Percentiles rank a stretch among this genome's conserved stretches.
Conservation (phyloP, 2,797 vertebrate genomes). For the Halcyon smyrnensis region DNA sequence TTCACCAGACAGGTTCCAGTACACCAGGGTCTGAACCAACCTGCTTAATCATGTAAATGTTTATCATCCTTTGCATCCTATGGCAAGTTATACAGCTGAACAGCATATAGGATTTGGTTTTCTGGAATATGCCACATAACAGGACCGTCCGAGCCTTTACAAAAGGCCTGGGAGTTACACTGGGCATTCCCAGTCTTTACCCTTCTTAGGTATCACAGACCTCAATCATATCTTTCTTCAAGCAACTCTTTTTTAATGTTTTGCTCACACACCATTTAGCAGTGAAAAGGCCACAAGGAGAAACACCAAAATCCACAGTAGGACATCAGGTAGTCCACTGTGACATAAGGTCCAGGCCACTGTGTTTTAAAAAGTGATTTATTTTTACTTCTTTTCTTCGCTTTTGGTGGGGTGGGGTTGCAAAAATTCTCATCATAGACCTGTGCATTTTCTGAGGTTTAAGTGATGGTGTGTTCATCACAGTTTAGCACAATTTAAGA, state of each 20-base stretch:
- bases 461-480: not conserved
- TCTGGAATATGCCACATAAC: not conserved
- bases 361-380: not conserved
- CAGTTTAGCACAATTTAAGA: not conserved
- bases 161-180: not conserved
- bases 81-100: not conserved
- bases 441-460: not conserved
- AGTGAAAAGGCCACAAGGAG: not conserved
- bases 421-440: not conserved
- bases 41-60: not conserved
- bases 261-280: not conserved
- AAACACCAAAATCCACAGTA: not conserved
- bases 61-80: not conserved
- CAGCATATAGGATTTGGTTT: rapidly evolving
- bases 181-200: not conserved
- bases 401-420: not conserved
- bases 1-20: not conserved
- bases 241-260: not conserved
- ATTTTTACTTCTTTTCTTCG: not conserved
- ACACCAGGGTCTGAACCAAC: not conserved
- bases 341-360: not conserved
- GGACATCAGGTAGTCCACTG: not conserved
- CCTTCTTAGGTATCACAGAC: not conserved
- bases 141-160: not conserved
- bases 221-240: not conserved